Percentiles rank a stretch among this genome's conserved stretches.
Evolutionary conservation across 2,888 invertebrate genomes (phyloP).

Genomic region (Uloborus plumipes): DNA sequence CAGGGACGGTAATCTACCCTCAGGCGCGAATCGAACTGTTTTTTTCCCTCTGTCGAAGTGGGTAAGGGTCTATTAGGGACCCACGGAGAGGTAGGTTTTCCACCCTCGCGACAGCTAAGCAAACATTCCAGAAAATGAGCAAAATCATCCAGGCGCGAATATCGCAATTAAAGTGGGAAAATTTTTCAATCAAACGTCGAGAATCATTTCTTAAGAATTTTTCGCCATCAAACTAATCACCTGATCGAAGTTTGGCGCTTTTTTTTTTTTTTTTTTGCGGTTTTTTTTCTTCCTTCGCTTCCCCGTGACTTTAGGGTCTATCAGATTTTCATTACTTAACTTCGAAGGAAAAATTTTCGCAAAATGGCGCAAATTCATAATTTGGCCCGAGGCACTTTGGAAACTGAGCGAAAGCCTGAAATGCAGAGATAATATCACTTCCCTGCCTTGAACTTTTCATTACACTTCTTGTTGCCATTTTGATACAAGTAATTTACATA

Average conservation of each 20-base stretch:
- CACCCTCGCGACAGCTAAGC: slow-evolving; percentile 26
- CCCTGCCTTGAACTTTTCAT: slow-evolving; percentile 23
- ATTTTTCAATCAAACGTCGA: slow-evolving; percentile 52
- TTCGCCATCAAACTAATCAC: slow-evolving; percentile 52
- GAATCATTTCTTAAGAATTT: slow-evolving; percentile 33
- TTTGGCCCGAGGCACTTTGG: slow-evolving; percentile 20
- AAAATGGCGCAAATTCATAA: slow-evolving; percentile 16
- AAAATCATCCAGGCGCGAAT: slow-evolving; percentile 33
- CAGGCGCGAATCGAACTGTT: slow-evolving; percentile 6
- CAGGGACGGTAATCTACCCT: slow-evolving; percentile 27
- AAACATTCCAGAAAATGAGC: slow-evolving; percentile 39
- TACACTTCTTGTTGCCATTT: slow-evolving; percentile 20
- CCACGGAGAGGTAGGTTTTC: no score
- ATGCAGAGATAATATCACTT: neutral
- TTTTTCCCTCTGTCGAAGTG: slow-evolving; percentile 15
- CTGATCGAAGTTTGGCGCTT: slow-evolving; percentile 5
- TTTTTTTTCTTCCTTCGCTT: neutral
- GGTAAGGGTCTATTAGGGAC: no score
- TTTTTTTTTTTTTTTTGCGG: no score
- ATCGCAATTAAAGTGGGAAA: slow-evolving; percentile 45
- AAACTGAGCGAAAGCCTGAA: neutral
- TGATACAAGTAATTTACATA: slow-evolving; percentile 23
- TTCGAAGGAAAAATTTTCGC: slow-evolving; percentile 18
- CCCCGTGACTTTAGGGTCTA: neutral
- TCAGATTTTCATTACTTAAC: slow-evolving; percentile 18